A percentile compares a stretch with the other conserved stretches of the same genome.
phyloP scores from a whole-genome alignment of 2,113 vertebrate genomes.

The Microtus pennsylvanicus region DNA sequence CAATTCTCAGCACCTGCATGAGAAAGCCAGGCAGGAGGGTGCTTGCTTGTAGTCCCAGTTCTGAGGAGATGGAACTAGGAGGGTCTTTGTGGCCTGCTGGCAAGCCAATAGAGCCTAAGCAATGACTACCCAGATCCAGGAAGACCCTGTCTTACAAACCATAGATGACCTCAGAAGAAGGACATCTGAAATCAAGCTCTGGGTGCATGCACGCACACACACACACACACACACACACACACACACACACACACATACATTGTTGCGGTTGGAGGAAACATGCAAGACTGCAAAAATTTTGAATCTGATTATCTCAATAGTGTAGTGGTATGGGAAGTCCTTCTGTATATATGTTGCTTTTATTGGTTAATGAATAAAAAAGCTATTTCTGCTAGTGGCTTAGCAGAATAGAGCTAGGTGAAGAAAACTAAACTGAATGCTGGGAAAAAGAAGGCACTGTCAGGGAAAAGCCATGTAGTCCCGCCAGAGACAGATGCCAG shows the following conservation, averaged over 20 bases:
- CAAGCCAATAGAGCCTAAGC: neutral
- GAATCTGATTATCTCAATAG: neutral
- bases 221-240: neutral
- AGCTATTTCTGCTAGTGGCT: too few relatives aligned
- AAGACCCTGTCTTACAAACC: neutral
- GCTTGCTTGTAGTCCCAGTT: neutral
- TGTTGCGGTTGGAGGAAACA: neutral
- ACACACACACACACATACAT: too few relatives aligned
- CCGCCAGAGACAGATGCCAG: too few relatives aligned
- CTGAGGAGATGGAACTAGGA: neutral
- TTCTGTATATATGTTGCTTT: too few relatives aligned
- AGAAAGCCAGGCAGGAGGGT: neutral
- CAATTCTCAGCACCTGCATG: neutral
- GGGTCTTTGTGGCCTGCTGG: neutral
- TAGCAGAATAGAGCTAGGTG: too few relatives aligned
- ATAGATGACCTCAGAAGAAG: neutral
- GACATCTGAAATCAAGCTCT: neutral
- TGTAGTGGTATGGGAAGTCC: neutral
- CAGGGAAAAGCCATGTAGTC: too few relatives aligned
- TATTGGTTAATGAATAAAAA: too few relatives aligned
- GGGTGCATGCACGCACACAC: neutral
- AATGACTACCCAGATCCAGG: too few relatives aligned
- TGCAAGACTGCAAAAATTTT: neutral
- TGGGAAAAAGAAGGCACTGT: too few relatives aligned
- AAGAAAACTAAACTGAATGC: too few relatives aligned